Evolutionary conservation across 2,113 vertebrate species (phyloP).

Genomic region (Chionomys nivalis): DNA sequence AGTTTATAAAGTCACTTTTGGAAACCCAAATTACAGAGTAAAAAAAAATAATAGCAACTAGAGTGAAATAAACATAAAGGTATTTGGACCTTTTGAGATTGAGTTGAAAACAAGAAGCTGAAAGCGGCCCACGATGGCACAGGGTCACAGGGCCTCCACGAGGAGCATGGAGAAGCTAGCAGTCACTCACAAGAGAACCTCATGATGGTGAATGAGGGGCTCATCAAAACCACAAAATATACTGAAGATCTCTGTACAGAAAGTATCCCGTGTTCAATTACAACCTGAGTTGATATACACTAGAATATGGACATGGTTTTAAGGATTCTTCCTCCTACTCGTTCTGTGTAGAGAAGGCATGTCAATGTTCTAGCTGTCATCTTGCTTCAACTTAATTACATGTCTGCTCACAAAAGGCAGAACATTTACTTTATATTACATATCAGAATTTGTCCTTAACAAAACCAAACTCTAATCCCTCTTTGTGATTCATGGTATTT

Average conservation of each 20-base stretch:
- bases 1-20: conserved; percentile 9
- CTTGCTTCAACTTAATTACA: conserved; percentile 8
- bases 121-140: background rate
- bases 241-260: background rate
- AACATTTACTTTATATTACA: conserved; percentile 16
- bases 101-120: conserved; percentile 36
- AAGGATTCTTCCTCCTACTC: background rate
- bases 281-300: background rate
- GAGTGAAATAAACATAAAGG: conserved; percentile 30
- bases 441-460: background rate
- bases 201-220: background rate
- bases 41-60: conserved; percentile 34
- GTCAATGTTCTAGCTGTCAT: conserved; percentile 15
- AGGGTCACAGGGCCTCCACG: background rate
- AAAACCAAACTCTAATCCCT: background rate
- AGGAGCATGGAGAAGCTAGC: background rate
- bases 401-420: conserved; percentile 2
- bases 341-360: background rate
- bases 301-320: background rate
- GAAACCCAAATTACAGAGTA: background rate
- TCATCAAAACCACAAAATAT: background rate
- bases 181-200: background rate
- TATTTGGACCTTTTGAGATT: conserved; percentile 2
- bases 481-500: conserved; percentile 9
- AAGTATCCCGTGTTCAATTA: background rate